Conservation (phyloP, 1,140 invertebrate species). For the Carposina sasakii region DNA sequence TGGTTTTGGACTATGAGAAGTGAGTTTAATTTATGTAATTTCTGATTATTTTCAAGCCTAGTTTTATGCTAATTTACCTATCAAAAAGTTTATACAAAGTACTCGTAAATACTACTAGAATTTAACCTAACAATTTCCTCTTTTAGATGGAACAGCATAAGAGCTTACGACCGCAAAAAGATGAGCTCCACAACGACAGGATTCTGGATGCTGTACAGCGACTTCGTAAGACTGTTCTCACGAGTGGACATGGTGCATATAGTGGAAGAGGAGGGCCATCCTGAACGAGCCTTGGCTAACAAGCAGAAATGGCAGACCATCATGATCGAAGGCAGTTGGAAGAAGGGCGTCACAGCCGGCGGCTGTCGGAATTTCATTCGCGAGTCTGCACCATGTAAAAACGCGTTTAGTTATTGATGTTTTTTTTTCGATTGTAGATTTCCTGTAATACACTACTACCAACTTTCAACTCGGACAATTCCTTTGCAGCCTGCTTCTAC, state of each 20-base stretch:
- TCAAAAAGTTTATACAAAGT: no score
- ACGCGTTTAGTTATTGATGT: background rate
- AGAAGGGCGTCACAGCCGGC: constrained; percentile 89
- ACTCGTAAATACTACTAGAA: no score
- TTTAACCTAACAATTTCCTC: background rate
- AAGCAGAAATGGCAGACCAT: constrained; percentile 89
- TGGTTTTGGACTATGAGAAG: constrained; percentile 28
- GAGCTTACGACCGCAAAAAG: constrained; percentile 81
- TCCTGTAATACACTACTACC: no score
- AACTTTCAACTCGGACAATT: no score
- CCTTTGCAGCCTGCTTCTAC: constrained; percentile 89
- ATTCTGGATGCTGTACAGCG: constrained; percentile 91
- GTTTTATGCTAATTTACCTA: no score
- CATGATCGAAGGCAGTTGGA: constrained; percentile 90
- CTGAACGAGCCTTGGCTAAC: constrained; percentile 85
- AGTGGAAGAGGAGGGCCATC: constrained; percentile 87
- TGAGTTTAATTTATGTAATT: no score
- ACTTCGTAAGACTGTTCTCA: constrained; percentile 89
- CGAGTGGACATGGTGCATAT: constrained; percentile 90
- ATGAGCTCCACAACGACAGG: constrained; percentile 81
- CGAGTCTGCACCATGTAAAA: constrained; percentile 38
- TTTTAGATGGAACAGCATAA: constrained; percentile 63
- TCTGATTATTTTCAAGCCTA: no score
- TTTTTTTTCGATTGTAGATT: background rate
- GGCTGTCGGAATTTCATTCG: constrained; percentile 92